These are phyloP conservation scores for Drosophila mimetica DNA, from an alignment of 2,888 invertebrate genomes.

Conservation along the genomic window DNA sequence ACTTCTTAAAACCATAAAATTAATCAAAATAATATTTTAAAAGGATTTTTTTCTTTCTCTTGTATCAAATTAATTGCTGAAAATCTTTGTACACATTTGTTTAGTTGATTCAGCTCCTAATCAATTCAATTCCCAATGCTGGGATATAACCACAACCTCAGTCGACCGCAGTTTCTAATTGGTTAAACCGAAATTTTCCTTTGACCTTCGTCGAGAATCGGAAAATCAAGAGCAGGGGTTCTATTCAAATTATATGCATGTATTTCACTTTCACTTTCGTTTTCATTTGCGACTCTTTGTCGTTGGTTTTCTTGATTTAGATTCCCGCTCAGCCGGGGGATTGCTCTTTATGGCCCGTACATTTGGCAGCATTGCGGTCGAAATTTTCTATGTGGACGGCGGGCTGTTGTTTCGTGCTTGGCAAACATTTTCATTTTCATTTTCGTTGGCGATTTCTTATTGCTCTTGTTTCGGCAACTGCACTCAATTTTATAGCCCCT, in stretches of 20 bases:
- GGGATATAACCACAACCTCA: not conserved
- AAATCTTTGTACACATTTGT: not conserved
- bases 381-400: conserved; percentile 10
- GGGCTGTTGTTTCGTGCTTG: conserved; percentile 50
- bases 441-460: conserved; percentile 36
- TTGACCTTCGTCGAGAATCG: conserved; percentile 15
- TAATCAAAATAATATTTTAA: no score
- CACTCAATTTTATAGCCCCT: conserved; percentile 71
- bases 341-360: conserved; percentile 46
- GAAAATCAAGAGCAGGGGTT: not conserved
- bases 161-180: conserved; percentile 37
- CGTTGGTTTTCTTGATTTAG: conserved; percentile 55
- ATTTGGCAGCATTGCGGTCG: conserved; percentile 56
- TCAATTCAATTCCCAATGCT: conserved; percentile 12
- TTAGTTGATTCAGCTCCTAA: conserved; percentile 1
- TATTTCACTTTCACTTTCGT: conserved; percentile 58
- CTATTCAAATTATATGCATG: conserved; percentile 67
- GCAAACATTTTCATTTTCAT: conserved; percentile 63
- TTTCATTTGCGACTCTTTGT: conserved; percentile 52
- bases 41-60: not conserved
- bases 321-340: conserved; percentile 15
- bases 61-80: not conserved
- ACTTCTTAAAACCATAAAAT: no score
- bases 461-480: conserved; percentile 60
- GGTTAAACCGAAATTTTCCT: conserved; percentile 15